phyloP scores from a whole-genome alignment of 2,113 vertebrate species.

The Pavo muticus region DNA sequence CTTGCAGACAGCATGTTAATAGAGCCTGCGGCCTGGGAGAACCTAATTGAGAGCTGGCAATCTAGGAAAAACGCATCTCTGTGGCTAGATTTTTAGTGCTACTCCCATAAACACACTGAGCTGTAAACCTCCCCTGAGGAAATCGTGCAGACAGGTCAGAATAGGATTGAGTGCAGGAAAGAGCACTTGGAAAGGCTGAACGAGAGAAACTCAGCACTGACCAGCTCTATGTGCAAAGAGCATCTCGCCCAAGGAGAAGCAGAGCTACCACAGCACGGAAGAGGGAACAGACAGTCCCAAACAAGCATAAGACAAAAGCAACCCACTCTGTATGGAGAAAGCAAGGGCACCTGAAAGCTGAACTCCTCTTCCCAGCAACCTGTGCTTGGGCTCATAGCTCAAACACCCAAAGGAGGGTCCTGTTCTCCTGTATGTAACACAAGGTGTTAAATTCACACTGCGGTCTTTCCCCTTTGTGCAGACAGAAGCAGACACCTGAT shows the following conservation, averaged over 20 bases:
- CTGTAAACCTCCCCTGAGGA: slow-evolving; percentile 33
- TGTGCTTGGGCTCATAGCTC: background rate
- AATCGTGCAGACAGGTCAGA: background rate
- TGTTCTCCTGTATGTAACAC: background rate
- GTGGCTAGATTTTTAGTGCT: slow-evolving; percentile 53
- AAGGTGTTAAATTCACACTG: background rate
- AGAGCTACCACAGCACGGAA: background rate
- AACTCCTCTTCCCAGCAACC: background rate
- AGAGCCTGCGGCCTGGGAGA: background rate
- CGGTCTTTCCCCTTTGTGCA: background rate
- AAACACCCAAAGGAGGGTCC: background rate
- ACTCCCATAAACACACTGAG: slow-evolving; percentile 39
- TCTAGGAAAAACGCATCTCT: slow-evolving; percentile 57
- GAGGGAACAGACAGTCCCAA: background rate
- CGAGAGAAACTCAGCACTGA: background rate
- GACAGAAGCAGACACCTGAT: background rate
- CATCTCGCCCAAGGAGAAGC: background rate
- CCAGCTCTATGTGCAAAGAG: background rate
- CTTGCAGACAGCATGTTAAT: slow-evolving; percentile 52
- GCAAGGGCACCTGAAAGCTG: background rate
- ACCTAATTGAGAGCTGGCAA: slow-evolving; percentile 12
- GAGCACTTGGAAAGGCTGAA: background rate
- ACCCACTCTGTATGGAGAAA: background rate
- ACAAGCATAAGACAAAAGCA: background rate
- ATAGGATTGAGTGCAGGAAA: background rate